Conservation (phyloP, 1,140 invertebrate genomes). For the Chironomus tepperi region DNA sequence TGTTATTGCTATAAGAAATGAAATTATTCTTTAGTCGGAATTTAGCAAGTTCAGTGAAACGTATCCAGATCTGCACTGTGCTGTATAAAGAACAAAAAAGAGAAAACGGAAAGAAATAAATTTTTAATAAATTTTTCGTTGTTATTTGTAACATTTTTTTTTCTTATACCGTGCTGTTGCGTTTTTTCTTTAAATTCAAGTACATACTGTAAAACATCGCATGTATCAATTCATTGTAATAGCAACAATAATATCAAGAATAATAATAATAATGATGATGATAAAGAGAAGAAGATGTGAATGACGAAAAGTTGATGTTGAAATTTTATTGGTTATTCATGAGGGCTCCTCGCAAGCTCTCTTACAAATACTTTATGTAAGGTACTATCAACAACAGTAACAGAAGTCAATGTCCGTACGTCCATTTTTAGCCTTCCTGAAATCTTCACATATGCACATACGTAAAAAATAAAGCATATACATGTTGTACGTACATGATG, state of each 20-base stretch:
- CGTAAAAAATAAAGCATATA: not conserved
- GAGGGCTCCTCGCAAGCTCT: not conserved
- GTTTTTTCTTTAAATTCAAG: not conserved
- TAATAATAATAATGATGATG: not conserved
- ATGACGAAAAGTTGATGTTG: conserved; percentile 7
- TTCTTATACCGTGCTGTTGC: not conserved
- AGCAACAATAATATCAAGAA: not conserved
- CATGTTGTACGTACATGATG: no score
- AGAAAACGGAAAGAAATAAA: conserved; percentile 21
- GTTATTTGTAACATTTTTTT: not conserved
- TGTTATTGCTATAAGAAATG: not conserved
- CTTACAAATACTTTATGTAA: no score
- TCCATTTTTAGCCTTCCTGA: not conserved
- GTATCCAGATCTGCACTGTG: not conserved
- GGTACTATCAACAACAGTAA: no score
- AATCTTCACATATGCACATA: not conserved
- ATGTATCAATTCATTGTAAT: not conserved
- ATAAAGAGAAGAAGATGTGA: conserved; percentile 2
- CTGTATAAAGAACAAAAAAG: not conserved
- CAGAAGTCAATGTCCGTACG: not conserved
- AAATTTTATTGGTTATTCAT: conserved; percentile 15
- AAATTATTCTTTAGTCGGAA: conserved; percentile 14
- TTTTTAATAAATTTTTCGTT: conserved; percentile 21
- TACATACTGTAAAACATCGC: conserved; percentile 1
- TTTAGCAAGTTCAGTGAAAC: not conserved